These are phyloP conservation scores for Sander vitreus DNA, from an alignment of 2,113 vertebrate species.

Conservation along the genomic window DNA sequence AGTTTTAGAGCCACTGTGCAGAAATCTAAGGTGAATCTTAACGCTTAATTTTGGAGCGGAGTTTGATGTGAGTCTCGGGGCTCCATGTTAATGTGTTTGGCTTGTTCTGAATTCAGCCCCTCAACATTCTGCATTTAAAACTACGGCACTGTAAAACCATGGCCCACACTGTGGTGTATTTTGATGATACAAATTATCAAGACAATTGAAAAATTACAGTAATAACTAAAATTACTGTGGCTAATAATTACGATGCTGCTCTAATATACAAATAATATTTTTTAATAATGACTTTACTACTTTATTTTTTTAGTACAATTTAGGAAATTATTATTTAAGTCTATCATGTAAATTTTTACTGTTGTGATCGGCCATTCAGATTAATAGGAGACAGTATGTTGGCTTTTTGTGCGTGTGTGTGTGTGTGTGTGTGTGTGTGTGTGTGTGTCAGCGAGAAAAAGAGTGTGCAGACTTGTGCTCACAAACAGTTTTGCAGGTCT, in stretches of 20 bases:
- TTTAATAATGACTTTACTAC: constrained; percentile 6
- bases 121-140: constrained; percentile 50
- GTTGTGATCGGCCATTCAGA: constrained; percentile 12
- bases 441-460: not conserved
- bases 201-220: constrained; percentile 20
- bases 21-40: constrained; percentile 66
- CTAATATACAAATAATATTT: constrained; percentile 26
- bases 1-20: constrained; percentile 68
- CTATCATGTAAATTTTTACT: constrained; percentile 33
- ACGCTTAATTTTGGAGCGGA: constrained; percentile 73
- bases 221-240: constrained; percentile 35
- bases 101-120: constrained; percentile 77
- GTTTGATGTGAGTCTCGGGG: constrained; percentile 66
- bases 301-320: constrained; percentile 39
- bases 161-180: constrained; percentile 23
- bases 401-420: constrained; percentile 1
- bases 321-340: constrained; percentile 24
- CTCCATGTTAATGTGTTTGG: constrained; percentile 77
- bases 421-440: constrained; percentile 2
- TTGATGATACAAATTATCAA: constrained; percentile 44
- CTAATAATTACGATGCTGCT: constrained; percentile 28
- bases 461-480: constrained; percentile 15
- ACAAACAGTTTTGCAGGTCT: constrained; percentile 6
- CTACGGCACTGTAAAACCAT: not conserved
- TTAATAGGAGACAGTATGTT: not conserved